Percentiles rank a stretch among this genome's conserved stretches.
These are phyloP conservation scores for Capitella teleta DNA, from an alignment of 1,140 invertebrate genomes.

Conservation along the genomic window DNA sequence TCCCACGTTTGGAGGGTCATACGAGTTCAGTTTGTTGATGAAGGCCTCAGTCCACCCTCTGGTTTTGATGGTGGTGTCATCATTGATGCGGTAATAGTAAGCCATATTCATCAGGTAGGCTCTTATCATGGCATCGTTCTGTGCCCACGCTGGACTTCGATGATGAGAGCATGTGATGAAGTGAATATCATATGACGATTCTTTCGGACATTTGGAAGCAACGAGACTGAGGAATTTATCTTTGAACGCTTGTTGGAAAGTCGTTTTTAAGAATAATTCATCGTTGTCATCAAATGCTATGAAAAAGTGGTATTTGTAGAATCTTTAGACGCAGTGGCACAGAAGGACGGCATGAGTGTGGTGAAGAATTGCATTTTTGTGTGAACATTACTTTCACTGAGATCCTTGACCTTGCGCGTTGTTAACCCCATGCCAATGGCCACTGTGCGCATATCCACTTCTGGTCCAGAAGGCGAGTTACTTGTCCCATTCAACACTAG, in stretches of 20 bases:
- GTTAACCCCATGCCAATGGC: no score
- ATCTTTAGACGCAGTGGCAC: conserved; percentile 5
- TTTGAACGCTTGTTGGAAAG: conserved; percentile 4
- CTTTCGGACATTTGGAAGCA: conserved; percentile 1
- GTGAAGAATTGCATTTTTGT: conserved; percentile 8
- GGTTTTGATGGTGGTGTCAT: conserved; percentile 8
- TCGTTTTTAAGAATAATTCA: neutral
- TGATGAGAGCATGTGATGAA: conserved; percentile 10
- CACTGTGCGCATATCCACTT: no score
- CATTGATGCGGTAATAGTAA: conserved; percentile 13
- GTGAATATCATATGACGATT: neutral
- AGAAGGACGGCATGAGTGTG: conserved; percentile 10
- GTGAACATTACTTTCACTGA: no score
- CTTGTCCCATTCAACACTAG: no score
- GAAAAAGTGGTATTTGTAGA: conserved; percentile 12
- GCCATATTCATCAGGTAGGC: conserved; percentile 11
- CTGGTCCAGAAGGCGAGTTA: no score
- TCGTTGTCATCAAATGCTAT: conserved; percentile 8
- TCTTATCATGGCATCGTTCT: conserved; percentile 14
- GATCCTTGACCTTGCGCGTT: no score
- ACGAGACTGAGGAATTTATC: conserved; percentile 2
- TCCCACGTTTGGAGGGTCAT: conserved; percentile 1
- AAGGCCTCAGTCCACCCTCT: conserved; percentile 9
- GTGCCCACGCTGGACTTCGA: conserved; percentile 11
- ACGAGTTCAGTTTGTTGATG: conserved; percentile 5